phyloP scores from a whole-genome alignment of 1,140 invertebrate genomes.

The Homarus americanus region DNA sequence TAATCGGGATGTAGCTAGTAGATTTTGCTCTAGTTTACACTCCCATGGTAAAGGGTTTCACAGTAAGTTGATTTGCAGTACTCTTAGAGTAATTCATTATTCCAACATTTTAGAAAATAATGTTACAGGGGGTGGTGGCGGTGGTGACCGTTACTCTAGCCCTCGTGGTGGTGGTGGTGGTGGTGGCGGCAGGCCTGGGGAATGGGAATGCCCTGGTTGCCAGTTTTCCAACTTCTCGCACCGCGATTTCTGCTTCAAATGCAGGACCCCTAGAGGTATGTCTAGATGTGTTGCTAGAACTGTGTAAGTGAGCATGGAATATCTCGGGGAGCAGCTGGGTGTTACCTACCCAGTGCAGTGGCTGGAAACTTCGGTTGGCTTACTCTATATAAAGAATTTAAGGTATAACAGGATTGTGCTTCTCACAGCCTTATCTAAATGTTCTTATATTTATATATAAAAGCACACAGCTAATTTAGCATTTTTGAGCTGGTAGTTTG shows the following conservation, averaged over 20 bases:
- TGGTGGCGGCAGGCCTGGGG: conserved; percentile 51
- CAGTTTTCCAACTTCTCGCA: conserved; percentile 67
- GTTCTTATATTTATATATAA: too few species aligned
- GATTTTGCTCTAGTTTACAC: too few species aligned
- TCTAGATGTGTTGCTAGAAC: conserved; percentile 9
- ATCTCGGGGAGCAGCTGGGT: background rate
- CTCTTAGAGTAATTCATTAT: background rate
- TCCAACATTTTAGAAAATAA: conserved; percentile 14
- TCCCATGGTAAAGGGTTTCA: background rate
- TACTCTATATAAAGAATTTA: too few species aligned
- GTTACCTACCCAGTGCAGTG: background rate
- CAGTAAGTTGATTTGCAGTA: background rate
- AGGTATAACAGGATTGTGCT: too few species aligned
- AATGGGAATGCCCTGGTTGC: conserved; percentile 62
- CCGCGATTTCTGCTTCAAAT: conserved; percentile 61
- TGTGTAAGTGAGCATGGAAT: conserved; percentile 6
- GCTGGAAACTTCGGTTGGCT: background rate
- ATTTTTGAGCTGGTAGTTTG: too few species aligned
- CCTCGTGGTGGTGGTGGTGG: conserved; percentile 40
- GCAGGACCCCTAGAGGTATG: conserved; percentile 59
- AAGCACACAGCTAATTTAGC: too few species aligned
- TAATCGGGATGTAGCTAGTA: too few species aligned
- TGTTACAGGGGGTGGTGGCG: conserved; percentile 61
- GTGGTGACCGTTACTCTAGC: conserved; percentile 56
- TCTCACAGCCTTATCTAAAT: too few species aligned